Evolutionary conservation across 2,113 vertebrate genomes (phyloP), one percentile per base, ranked within the genome.

Genomic region (Morone chrysops): DNA sequence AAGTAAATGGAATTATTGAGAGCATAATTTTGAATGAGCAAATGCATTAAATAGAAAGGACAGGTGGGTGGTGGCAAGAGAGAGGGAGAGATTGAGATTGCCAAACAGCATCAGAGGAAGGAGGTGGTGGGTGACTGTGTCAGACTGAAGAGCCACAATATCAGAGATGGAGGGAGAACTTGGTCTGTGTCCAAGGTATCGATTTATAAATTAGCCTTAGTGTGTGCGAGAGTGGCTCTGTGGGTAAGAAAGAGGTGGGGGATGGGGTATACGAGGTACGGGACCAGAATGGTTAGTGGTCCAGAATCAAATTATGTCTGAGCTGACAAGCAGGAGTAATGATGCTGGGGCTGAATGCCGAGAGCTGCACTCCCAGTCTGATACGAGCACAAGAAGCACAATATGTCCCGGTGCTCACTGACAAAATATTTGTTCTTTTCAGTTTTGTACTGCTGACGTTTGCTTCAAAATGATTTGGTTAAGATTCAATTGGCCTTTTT

Each of bases 171-270:
- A 75, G 20, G 57, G 71, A 80, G 81, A 68, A 60, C 84, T 93
- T 84, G 84, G 75, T 72, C 73, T 25, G 65, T 56, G 22, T 77
- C 90, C 86, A 91, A 82, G 63, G 65, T 78, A 95, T 94, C 59
- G 89, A 95, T 94, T 94, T 93, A 25, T 75, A 88, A 92, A 94
- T 93, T 75, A 86, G 54, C 68, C 17, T 65, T 17, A 4, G 81
- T 63, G 59, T 72, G 59, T 82, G 87, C 59, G 67, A 20, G 78
- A 74, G 84, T 68, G 79, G 83, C 57, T 87, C 59, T 66, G 70
- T 73, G 84, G 84, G 43, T 38, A 25, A 71, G 50, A 41, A 47
- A 40, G 77, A 36, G 51, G 56, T 22, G 79, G 74, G 83, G 63
- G 67, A 16, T 63, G 72, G 62, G 40, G 70, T 20, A 5, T 57